Base-by-base conservation (phyloP, 2,797 vertebrate species). In the Cirrhinus mrigala region DNA sequence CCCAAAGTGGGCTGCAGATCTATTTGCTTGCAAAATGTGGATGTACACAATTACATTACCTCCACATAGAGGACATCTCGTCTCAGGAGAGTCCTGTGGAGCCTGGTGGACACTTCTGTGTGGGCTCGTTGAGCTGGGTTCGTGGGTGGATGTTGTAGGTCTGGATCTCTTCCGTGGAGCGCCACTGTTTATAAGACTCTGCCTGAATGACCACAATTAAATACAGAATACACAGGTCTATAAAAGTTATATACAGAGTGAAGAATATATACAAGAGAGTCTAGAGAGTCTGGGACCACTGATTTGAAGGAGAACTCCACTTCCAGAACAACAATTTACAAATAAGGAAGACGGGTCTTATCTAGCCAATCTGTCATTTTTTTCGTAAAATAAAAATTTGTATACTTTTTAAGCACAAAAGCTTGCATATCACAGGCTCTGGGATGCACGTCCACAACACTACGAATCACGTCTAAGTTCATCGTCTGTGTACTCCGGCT, bases 41-140 rank as follows among this genome's bases (percentile, higher is more conserved):
- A 68, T 27, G 29, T 9, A 15, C 5, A 78, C 10, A 22, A 62
- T 77, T 16, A 76, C 37, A 40, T 75, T 68, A 90, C 91, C 91
- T 90, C 89, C 91, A 82, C 91, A 92, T 81, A 92, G 84, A 27
- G 91, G 91, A 73, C 91, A 92, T 37, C 44, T 66, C 6, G 89
- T 89, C 82, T 91, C 90, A 22, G 83, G 87, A 52, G 80, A 73
- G 62, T 27, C 50, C 12, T 60, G 58, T n/a, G 68, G 6, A 29
- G 22, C 18, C 27, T 27, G 27, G 11, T 8, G 48, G 58, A 20
- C n/a, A 56, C 54, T 40, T 33, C 44, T 33, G 70, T 78, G 1
- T 84, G 78, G 40, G 40, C 18, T 62, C 5, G 62, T 29, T 50
- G 58, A 20, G 52, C 1, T 24, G 73, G 79, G 12, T 50, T 82